Conservation (phyloP, 2,888 invertebrate species). For the Acrocera orbiculus region DNA sequence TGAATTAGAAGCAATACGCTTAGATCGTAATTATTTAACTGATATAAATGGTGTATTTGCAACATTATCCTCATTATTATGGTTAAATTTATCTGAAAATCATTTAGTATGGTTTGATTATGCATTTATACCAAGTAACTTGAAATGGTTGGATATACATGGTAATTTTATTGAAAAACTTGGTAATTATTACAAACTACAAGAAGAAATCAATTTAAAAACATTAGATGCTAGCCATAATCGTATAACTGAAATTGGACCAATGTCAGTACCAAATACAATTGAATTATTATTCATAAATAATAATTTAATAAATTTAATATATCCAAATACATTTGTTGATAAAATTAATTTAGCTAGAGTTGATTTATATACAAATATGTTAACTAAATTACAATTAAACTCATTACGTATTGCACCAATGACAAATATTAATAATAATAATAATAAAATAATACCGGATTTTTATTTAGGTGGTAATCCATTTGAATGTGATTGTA, state of each 20-base stretch:
- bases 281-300: slow-evolving; percentile 76
- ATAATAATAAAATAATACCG: slow-evolving; percentile 52
- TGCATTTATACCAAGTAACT: slow-evolving; percentile 73
- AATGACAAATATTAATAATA: slow-evolving; percentile 34
- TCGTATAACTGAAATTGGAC: slow-evolving; percentile 61
- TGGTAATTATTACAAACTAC: slow-evolving; percentile 74
- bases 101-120: slow-evolving; percentile 87
- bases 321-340: slow-evolving; percentile 70
- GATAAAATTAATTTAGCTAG: slow-evolving; percentile 70
- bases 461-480: slow-evolving; percentile 86
- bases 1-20: slow-evolving; percentile 67
- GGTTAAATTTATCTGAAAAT: slow-evolving; percentile 81
- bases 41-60: slow-evolving; percentile 83
- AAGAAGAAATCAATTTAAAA: slow-evolving; percentile 62
- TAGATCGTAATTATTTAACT: slow-evolving; percentile 74
- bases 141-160: slow-evolving; percentile 82
- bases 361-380: slow-evolving; percentile 80
- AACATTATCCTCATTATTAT: slow-evolving; percentile 62
- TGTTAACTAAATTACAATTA: slow-evolving; percentile 63
- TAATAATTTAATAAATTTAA: slow-evolving; percentile 66
- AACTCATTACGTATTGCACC: slow-evolving; percentile 63
- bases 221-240: slow-evolving; percentile 82
- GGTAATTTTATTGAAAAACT: slow-evolving; percentile 75
- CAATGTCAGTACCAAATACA: slow-evolving; percentile 75
- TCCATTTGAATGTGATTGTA: slow-evolving; percentile 87